Evolutionary conservation across 1,140 invertebrate species (phyloP).

Genomic region (Calosoma granatense): DNA sequence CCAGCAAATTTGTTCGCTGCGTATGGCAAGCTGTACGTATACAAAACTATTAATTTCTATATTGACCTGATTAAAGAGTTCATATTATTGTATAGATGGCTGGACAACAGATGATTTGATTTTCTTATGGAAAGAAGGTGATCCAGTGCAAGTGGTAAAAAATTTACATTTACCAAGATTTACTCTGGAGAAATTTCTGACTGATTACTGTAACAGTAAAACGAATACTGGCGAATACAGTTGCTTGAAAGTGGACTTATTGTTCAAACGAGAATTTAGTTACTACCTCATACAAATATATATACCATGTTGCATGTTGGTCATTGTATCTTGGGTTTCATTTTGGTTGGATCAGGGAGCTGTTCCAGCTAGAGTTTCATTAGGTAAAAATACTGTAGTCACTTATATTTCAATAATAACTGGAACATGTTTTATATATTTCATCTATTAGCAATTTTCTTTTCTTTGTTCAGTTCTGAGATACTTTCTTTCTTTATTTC

Average conservation of each 20-base stretch:
- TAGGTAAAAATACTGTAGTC: slow-evolving; percentile 46
- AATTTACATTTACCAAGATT: slow-evolving; percentile 83
- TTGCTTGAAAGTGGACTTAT: slow-evolving; percentile 82
- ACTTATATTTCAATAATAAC: neutral
- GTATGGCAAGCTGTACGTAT: slow-evolving; percentile 87
- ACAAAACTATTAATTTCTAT: neutral
- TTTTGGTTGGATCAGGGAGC: slow-evolving; percentile 94
- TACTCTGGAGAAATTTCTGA: slow-evolving; percentile 76
- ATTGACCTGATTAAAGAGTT: neutral
- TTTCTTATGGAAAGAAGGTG: slow-evolving; percentile 81
- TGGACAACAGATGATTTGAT: slow-evolving; percentile 87
- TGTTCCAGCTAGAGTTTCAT: slow-evolving; percentile 81
- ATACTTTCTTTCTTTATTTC: neutral
- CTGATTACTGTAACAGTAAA: slow-evolving; percentile 84
- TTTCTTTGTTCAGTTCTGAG: neutral
- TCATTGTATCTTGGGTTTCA: slow-evolving; percentile 90
- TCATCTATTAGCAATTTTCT: neutral
- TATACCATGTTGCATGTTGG: slow-evolving; percentile 88
- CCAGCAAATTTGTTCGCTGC: slow-evolving; percentile 75
- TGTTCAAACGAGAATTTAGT: slow-evolving; percentile 90
- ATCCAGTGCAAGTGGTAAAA: slow-evolving; percentile 83
- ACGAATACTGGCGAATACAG: slow-evolving; percentile 92
- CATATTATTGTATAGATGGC: slow-evolving; percentile 51
- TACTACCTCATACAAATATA: slow-evolving; percentile 95
- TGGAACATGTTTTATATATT: neutral